Evolutionary conservation across 2,888 invertebrate species (phyloP).

Genomic region (Brassicogethes aeneus): DNA sequence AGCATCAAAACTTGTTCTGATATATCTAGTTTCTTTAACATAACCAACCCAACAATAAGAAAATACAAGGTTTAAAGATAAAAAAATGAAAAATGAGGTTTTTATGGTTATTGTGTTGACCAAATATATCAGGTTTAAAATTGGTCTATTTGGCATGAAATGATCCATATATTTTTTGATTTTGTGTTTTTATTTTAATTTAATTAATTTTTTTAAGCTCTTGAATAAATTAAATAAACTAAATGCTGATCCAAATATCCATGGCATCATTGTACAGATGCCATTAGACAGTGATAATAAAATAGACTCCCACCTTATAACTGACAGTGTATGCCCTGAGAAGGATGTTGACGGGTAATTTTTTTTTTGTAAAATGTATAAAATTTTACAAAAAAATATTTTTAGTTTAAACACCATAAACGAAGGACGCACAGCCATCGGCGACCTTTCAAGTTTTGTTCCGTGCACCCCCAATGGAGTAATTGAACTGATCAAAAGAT

Average conservation of each 20-base stretch:
- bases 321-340: slow-evolving; percentile 76
- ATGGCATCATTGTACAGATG: slow-evolving; percentile 96
- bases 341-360: slow-evolving; percentile 94
- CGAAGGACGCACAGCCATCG: slow-evolving; percentile 85
- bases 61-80: too few species aligned
- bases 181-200: too few species aligned
- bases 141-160: too few species aligned
- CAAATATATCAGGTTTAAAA: too few species aligned
- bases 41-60: too few species aligned
- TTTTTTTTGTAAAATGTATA: neutral
- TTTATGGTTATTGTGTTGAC: too few species aligned
- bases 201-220: too few species aligned
- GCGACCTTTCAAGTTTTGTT: slow-evolving; percentile 80
- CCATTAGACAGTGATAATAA: slow-evolving; percentile 76
- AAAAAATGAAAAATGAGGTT: too few species aligned
- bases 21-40: too few species aligned
- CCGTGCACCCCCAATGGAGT: slow-evolving; percentile 97
- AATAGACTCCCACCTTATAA: slow-evolving; percentile 80
- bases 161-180: too few species aligned
- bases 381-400: slow-evolving; percentile 5
- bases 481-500: slow-evolving; percentile 79
- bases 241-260: slow-evolving; percentile 75
- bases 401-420: slow-evolving; percentile 77
- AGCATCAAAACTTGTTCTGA: too few species aligned
- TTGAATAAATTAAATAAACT: slow-evolving; percentile 60